A percentile compares a stretch with the other conserved stretches of the same genome.
phyloP scores from a whole-genome alignment of 2,113 vertebrate genomes.

The Pangasianodon gigas region DNA sequence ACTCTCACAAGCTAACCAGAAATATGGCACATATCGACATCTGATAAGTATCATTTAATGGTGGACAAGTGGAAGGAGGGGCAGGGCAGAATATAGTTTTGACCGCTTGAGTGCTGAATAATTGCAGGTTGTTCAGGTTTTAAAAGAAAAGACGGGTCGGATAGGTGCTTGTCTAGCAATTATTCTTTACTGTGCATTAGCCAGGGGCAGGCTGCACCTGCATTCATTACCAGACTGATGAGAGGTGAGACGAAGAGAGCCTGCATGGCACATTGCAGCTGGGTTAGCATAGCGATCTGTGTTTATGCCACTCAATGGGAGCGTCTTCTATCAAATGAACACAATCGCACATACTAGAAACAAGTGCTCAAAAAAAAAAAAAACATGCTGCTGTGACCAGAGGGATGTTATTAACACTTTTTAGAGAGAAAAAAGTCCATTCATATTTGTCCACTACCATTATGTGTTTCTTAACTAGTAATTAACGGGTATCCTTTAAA shows the following conservation, averaged over 20 bases:
- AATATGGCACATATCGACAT: background rate
- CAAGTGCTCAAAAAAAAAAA: background rate
- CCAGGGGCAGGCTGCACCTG: slow-evolving; percentile 14
- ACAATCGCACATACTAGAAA: background rate
- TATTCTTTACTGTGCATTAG: slow-evolving; percentile 47
- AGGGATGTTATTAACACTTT: slow-evolving; percentile 3
- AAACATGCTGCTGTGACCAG: background rate
- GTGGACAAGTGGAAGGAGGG: background rate
- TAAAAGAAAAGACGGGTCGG: slow-evolving; percentile 25
- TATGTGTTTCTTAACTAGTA: slow-evolving; percentile 21
- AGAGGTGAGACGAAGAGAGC: background rate
- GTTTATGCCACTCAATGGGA: background rate
- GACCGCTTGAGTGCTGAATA: slow-evolving; percentile 46
- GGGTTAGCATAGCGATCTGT: background rate
- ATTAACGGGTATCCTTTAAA: slow-evolving; percentile 34
- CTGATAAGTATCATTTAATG: slow-evolving; percentile 26
- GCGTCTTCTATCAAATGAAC: background rate
- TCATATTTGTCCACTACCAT: background rate
- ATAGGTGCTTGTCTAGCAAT: slow-evolving; percentile 35
- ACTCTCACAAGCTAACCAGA: background rate
- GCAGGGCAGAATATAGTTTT: slow-evolving; percentile 31
- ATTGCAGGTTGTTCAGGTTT: slow-evolving; percentile 48
- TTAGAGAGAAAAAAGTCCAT: background rate
- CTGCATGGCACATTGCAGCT: background rate
- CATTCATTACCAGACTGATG: slow-evolving; percentile 18